Evolutionary conservation across 2,113 vertebrate genomes (phyloP), one percentile per base, ranked within the genome.

Genomic region (Copsychus sechellarum): DNA sequence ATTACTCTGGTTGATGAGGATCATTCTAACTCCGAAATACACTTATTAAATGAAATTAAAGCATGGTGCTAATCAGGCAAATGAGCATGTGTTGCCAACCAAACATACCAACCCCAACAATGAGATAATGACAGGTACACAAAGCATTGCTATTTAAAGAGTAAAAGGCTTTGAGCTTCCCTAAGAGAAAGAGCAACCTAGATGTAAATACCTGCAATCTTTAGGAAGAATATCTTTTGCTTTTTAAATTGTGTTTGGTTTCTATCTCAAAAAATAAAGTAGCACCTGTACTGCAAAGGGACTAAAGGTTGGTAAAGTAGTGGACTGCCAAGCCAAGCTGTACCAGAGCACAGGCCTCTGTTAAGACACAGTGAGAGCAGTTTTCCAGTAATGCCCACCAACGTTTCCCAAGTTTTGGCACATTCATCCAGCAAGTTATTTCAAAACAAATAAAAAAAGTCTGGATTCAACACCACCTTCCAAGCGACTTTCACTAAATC

Each of bases 31-130:
- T 94, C 60, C 0, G 0, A 95, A 92, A 93, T 71, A 91, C 15
- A 90, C 58, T 94, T 95, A 95, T 94, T 93, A 95, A 94, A 78
- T 83, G 82, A 94, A 96, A 97, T 90, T 81, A 94, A 90, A 96
- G 80, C 34, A 26, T 16, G 40, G n/a, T 67, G 72, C 90, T 94
- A 90, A 96, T 93, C 92, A 96, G 88, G 60, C 0, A 0, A 86
- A 83, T 4, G 40, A 92, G 60, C 67, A 74, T 56, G 56, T 90
- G 85, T 95, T 95, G 69, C 90, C 86, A 94, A 86, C 67, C 79
- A 94, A 96, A 96, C 82, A 95, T 6, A 83, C 67, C 77, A 94
- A 78, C 51, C 54, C 48, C 26, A 86, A 64, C 79, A 90, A 90
- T 64, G 88, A 88, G 85, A 56, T 88, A 95, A 88, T 92, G 64